Base-by-base conservation (phyloP, 2,888 invertebrate species). In the Agrotis exclamationis region DNA sequence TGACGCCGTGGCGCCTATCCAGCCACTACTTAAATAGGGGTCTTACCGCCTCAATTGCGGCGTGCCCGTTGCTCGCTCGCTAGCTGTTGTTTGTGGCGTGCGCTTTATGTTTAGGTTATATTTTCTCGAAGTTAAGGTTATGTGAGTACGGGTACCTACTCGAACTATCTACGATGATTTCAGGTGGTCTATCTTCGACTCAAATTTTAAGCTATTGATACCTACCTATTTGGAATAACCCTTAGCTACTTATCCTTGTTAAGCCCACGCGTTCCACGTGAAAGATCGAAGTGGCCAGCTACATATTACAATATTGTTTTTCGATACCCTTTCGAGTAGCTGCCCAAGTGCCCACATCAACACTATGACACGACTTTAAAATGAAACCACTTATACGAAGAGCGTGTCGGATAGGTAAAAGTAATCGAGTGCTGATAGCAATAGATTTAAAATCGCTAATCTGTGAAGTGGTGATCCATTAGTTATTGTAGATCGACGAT, bases 371-470 rank as follows among this genome's bases (percentile, higher is more conserved):
- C 18, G 16, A 66, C 48, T 74, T 83, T 78, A 71, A 76, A 83
- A 80, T 58, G 70, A 83, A 69, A 76, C 84, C 81, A 79, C 85
- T 85, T 16, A 51, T 7, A 24, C 66, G 47, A 59, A 72, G 71
- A 64, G 70, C 28, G 48, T 64, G 22, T 33, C 16, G 45, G n/a
- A 54, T 44, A 45, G 20, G 67, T 67, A 75, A 44, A 22, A 22
- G 39, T 33, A 70, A 75, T 74, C 70, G 45, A 70, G 76, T 72
- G 53, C 58, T 63, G 84, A 77, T 85, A 84, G 48, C 69, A 69
- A 77, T 79, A 76, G 65, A 72, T 85, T 84, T 83, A 76, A 79
- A 85, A 82, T 67, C 56, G 67, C 65, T 83, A 63, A 84, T 85
- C 79, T 66, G 47, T 85, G 57, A 67, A 84, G 79, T 79, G 80